These are phyloP conservation scores for Paedocypris sp. DNA, from an alignment of 2,113 vertebrate species.

Conservation along the genomic window DNA sequence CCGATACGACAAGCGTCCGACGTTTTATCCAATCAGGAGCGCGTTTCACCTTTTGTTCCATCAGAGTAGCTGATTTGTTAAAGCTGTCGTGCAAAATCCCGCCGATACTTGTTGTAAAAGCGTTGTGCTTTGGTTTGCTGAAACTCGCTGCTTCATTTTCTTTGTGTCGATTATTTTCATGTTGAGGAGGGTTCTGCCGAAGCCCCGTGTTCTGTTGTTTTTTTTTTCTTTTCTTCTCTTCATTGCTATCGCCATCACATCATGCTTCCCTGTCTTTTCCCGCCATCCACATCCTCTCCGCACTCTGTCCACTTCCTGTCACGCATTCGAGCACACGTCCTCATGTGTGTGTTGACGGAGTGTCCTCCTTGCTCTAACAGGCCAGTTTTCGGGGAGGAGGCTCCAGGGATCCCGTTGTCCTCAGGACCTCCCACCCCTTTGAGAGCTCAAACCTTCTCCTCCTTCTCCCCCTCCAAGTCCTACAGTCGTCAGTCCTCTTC, in stretches of 20 bases:
- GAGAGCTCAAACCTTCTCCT: conserved; percentile 98
- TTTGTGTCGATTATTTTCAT: conserved; percentile 23
- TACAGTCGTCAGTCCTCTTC: conserved; percentile 99
- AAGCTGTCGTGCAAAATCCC: background rate
- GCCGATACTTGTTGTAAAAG: conserved; percentile 1
- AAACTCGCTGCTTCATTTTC: conserved; percentile 40
- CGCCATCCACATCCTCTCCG: background rate
- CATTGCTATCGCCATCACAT: conserved; percentile 40
- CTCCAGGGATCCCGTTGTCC: conserved; percentile 83
- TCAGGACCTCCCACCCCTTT: conserved; percentile 98
- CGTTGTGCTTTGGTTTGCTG: conserved; percentile 44
- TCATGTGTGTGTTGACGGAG: conserved; percentile 59
- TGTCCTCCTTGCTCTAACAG: conserved; percentile 92
- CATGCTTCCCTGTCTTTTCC: background rate
- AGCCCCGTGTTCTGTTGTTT: conserved; percentile 12
- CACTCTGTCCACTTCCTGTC: no score
- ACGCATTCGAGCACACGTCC: conserved; percentile 31
- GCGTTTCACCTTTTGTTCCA: background rate
- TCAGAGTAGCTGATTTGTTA: background rate
- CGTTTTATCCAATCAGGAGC: conserved; percentile 3
- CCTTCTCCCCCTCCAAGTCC: conserved; percentile 99
- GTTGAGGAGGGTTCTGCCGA: conserved; percentile 19
- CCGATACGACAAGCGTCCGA: no score
- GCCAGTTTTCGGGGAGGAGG: conserved; percentile 96
- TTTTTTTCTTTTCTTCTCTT: conserved; percentile 35